phyloP scores from a whole-genome alignment of 2,888 invertebrate genomes.

The Pecten maximus region DNA sequence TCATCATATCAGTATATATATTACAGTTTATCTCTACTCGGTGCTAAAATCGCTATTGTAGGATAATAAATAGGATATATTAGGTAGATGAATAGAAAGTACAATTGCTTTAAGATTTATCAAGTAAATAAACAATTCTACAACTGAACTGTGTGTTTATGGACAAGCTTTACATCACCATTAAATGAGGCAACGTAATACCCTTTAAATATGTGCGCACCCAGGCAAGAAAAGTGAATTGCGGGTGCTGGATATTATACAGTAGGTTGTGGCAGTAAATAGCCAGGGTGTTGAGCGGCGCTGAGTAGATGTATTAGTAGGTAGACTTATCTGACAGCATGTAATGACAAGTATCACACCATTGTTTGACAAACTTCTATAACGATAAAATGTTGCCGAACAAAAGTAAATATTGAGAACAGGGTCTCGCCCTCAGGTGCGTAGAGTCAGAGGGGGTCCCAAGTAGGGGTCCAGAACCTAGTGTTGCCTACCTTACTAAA shows the following conservation, averaged over 20 bases:
- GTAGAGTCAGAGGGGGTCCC: background rate
- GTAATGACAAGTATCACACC: slow-evolving; percentile 48
- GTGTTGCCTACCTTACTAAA: background rate
- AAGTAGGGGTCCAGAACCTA: background rate
- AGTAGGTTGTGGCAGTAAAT: background rate
- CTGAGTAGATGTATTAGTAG: background rate
- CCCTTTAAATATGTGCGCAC: background rate
- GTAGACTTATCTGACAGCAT: slow-evolving; percentile 26
- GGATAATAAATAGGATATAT: background rate
- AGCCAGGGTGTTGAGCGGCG: background rate
- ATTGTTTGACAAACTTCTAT: slow-evolving; percentile 53
- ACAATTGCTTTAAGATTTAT: background rate
- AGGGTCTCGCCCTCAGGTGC: slow-evolving; percentile 55
- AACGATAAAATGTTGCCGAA: slow-evolving; percentile 53
- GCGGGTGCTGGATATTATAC: background rate
- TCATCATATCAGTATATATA: background rate
- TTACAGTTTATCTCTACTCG: background rate
- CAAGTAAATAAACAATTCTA: background rate
- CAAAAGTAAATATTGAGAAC: slow-evolving; percentile 54
- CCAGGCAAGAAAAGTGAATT: background rate
- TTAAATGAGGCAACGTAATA: background rate
- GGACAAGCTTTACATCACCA: background rate
- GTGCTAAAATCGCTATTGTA: background rate
- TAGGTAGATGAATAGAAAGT: background rate
- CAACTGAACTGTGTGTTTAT: background rate